Evolutionary conservation across 1,140 invertebrate genomes (phyloP).

Genomic region (Scaptomyza hsui): DNA sequence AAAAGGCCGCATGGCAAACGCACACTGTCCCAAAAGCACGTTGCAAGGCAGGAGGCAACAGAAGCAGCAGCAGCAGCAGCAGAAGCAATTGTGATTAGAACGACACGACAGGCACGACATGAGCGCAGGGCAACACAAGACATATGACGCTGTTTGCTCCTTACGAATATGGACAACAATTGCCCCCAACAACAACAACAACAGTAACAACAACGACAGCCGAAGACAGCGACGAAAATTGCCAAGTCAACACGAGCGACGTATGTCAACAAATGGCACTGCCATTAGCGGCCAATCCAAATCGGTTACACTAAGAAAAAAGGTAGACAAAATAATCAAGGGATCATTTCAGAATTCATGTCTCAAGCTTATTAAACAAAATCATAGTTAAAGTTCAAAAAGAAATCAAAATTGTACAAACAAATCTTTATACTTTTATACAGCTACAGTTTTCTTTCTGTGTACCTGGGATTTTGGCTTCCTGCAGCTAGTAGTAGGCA

Average conservation of each 20-base stretch:
- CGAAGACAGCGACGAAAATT: slow-evolving; percentile 53
- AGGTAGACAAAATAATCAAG: no score
- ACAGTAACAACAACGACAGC: slow-evolving; percentile 12
- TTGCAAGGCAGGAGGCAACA: slow-evolving; percentile 16
- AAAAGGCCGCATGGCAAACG: slow-evolving; percentile 66
- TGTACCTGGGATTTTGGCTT: slow-evolving; percentile 40
- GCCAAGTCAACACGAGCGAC: slow-evolving; percentile 77
- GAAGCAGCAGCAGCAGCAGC: slow-evolving; percentile 28
- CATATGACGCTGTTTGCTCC: slow-evolving; percentile 62
- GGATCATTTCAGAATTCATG: no score
- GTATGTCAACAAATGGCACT: slow-evolving; percentile 79
- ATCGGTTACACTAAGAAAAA: slow-evolving; percentile 12
- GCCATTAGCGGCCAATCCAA: slow-evolving; percentile 68
- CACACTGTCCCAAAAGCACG: slow-evolving; percentile 1
- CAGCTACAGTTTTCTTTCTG: neutral
- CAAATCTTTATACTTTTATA: no score
- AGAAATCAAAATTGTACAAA: no score
- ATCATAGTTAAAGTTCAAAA: no score
- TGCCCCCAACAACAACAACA: slow-evolving; percentile 37
- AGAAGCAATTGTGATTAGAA: slow-evolving; percentile 78
- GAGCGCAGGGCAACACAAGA: slow-evolving; percentile 54
- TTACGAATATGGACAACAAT: slow-evolving; percentile 77
- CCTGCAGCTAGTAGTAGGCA: slow-evolving; percentile 63
- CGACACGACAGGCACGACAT: slow-evolving; percentile 81
- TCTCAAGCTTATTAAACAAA: no score